Percentiles rank a stretch among this genome's conserved stretches.
These are phyloP conservation scores for Andrena haemorrhoa DNA, from an alignment of 2,888 invertebrate species.

Conservation along the genomic window DNA sequence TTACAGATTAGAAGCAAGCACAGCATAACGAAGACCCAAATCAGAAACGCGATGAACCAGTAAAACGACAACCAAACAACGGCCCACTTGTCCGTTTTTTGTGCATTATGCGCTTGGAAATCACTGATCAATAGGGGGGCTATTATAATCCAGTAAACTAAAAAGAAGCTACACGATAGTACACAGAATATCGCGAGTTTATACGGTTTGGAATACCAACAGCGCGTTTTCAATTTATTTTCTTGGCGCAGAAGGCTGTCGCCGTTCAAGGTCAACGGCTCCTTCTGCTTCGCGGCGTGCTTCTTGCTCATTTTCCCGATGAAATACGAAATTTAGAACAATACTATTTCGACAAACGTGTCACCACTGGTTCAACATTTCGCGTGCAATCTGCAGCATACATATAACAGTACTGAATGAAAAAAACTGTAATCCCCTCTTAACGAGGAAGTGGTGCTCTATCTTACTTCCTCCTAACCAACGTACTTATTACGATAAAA, in stretches of 20 bases:
- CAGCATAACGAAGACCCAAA: constrained; percentile 71
- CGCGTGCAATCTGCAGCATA: neutral
- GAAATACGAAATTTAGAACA: neutral
- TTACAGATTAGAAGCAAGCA: constrained; percentile 60
- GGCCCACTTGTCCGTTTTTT: constrained; percentile 50
- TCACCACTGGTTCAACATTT: neutral
- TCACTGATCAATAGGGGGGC: constrained; percentile 74
- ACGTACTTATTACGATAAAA: constrained; percentile 53
- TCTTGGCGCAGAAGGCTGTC: constrained; percentile 11
- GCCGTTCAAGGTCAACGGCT: constrained; percentile 44
- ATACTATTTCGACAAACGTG: neutral
- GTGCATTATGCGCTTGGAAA: constrained; percentile 19
- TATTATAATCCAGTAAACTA: constrained; percentile 82
- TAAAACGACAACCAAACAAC: constrained; percentile 62
- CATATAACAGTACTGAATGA: constrained; percentile 29
- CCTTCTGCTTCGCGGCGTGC: constrained; percentile 49
- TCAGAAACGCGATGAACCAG: constrained; percentile 74
- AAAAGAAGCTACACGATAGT: constrained; percentile 67
- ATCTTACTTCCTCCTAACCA: constrained; percentile 68
- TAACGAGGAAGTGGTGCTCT: constrained; percentile 69
- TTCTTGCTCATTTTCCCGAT: constrained; percentile 48
- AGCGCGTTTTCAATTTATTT: constrained; percentile 16
- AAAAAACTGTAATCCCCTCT: constrained; percentile 26
- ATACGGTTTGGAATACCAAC: neutral
- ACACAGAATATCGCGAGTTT: constrained; percentile 46